Evolutionary conservation across 2,797 vertebrate species (phyloP).

Genomic region (Acomys russatus): DNA sequence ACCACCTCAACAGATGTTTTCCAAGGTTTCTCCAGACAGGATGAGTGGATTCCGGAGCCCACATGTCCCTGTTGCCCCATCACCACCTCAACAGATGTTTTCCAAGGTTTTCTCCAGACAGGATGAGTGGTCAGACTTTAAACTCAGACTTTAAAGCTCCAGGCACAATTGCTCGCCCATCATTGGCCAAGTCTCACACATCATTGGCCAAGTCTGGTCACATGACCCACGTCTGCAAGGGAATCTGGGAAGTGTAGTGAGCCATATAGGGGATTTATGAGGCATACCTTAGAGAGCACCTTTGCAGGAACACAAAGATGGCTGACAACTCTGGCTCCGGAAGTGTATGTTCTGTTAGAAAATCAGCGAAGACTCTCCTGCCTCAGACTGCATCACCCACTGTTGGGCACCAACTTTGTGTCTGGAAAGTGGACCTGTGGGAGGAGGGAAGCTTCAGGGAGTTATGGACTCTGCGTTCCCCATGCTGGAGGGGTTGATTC

Average conservation of each 20-base stretch:
- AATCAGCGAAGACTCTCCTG: neutral
- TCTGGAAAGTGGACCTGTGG: neutral
- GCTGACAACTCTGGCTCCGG: neutral
- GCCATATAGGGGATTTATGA: neutral
- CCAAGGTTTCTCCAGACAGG: neutral
- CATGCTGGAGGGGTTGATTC: neutral
- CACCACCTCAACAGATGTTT: fast-evolving
- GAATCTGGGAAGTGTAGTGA: neutral
- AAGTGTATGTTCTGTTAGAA: neutral
- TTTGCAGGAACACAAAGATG: neutral
- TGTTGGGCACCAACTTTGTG: neutral
- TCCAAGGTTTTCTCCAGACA: neutral
- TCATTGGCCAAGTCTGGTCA: neutral
- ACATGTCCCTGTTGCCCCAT: neutral
- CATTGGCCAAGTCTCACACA: neutral
- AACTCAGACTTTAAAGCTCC: neutral
- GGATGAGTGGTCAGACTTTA: neutral
- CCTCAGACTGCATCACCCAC: neutral
- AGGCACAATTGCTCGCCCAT: fast-evolving
- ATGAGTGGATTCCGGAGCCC: neutral
- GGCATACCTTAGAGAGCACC: fast-evolving
- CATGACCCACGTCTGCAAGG: neutral
- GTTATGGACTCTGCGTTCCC: neutral
- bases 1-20: neutral
- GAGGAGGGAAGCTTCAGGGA: neutral